Evolutionary conservation across 2,797 vertebrate genomes (phyloP), one percentile per base, ranked within the genome.

Genomic region (Parauchenoglanis ngamensis): DNA sequence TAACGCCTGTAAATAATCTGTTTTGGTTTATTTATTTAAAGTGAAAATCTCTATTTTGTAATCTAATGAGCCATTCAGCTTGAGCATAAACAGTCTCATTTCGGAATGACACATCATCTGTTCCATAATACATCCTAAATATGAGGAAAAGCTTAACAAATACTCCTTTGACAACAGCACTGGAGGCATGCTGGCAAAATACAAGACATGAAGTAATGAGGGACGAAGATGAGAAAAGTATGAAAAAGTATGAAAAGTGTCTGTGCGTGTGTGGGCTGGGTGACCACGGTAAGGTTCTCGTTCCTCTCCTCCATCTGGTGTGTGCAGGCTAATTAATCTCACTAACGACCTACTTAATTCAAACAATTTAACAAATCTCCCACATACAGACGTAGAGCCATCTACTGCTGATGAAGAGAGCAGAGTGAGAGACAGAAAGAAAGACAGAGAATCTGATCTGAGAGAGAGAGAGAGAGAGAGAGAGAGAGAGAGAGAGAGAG

Each of bases 321-420:
- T 56, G 40, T 46, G 79, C 85, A 25, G 75, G 72, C 82, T 89
- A 87, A 90, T 90, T 88, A 90, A 89, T 91, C 87, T 88, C 86
- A 88, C 82, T 90, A 91, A 88, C 85, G 75, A 91, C 86, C 87
- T 81, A 68, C 87, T 91, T 90, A 83, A 92, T 89, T 91, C 89
- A 89, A 90, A 92, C 91, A 92, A 81, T 90, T 89, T 81, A 89
- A 87, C 91, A 87, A 85, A 92, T 91, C 77, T 88, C 80, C 86
- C 28, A 91, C 57, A 73, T 85, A 87, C 91, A 92, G 88, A 92
- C 87, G 86, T 88, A 78, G 67, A 54, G 25, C 31, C 49, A 75
- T 84, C 76, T 57, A 87, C 63, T 35, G 85, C 56, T 85, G 25
- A 40, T 72, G 25, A 83, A 85, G 77, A 75, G 28, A 40, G 23